Base-by-base conservation (phyloP, 2,797 vertebrate genomes). In the Halcyon leucocephala region DNA sequence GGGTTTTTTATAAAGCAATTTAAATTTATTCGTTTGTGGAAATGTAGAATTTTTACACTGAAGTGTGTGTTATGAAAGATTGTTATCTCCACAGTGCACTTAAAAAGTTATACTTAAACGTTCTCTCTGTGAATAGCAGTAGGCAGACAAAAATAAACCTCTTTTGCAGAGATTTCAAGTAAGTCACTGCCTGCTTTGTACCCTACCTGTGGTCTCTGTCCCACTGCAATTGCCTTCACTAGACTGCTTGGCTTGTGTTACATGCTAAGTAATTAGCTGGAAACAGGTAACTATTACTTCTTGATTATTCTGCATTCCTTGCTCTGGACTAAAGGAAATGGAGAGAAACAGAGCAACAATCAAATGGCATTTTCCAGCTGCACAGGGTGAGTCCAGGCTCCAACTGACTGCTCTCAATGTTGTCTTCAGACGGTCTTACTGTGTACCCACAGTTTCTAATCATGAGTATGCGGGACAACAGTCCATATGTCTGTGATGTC, bases 371-470 rank as follows among this genome's bases (percentile, higher is more conserved):
- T 28, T 70, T 29, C 31, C 31, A 25, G 55, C 9, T 1, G 2
- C 0, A 0, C 6, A 31, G 9, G 25, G 22, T 22, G n/a, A 74
- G 28, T 17, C 26, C 49, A 57, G n/a, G 12, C 61, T 41, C 31
- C 13, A 18, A 21, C 26, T 31, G 22, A 10, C 33, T 0, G 1
- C 16, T 64, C 49, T 18, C 6, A 1, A 9, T 0, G 2, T n/a
- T 37, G 29, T 3, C n/a, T 46, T 33, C n/a, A 35, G 41, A 35
- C 29, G 28, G 11, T 25, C 21, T 39, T 28, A 26, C 35, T 33
- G 21, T 3, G 14, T 51, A 39, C 25, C 8, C 1, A 4, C 28
- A n/a, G 13, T 4, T 46, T 72, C 29, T 29, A 15, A 46, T 21
- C 33, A 25, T 64, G 22, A 2, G 6, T 15, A 29, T 0, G 0